A percentile compares a stretch with the other conserved stretches of the same genome.
These are phyloP conservation scores for Bibio marci DNA, from an alignment of 2,888 invertebrate genomes.

Conservation along the genomic window DNA sequence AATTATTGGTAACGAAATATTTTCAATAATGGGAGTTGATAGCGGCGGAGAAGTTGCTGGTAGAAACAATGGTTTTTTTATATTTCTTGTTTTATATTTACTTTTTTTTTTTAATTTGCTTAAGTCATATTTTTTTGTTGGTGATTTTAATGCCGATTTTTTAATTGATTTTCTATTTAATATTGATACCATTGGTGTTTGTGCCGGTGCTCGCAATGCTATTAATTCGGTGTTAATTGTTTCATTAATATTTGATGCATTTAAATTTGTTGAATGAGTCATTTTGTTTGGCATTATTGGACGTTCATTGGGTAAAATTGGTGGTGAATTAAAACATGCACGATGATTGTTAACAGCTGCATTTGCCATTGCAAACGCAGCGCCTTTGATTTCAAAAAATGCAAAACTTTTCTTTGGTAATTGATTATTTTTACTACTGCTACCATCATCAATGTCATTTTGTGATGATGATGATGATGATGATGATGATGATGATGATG, in stretches of 20 bases:
- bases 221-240: too few relatives aligned
- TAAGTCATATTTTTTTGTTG: too few relatives aligned
- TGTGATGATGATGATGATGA: background rate
- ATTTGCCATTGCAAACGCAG: conserved; percentile 16
- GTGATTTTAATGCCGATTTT: conserved; percentile 1
- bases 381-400: conserved; percentile 11
- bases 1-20: too few relatives aligned
- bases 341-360: conserved; percentile 18
- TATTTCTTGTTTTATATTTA: too few relatives aligned
- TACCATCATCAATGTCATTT: background rate
- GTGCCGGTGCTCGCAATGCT: too few relatives aligned
- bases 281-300: conserved; percentile 23
- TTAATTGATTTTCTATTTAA: conserved; percentile 12
- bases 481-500: background rate
- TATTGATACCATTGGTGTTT: too few relatives aligned
- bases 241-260: too few relatives aligned
- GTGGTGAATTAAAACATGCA: conserved; percentile 22
- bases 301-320: conserved; percentile 24
- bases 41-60: too few relatives aligned
- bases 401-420: conserved; percentile 6
- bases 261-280: too few relatives aligned
- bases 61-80: too few relatives aligned
- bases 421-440: background rate
- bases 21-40: too few relatives aligned
- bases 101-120: too few relatives aligned